Conservation (phyloP, 2,113 vertebrate genomes). For the Actinemys pallida region DNA sequence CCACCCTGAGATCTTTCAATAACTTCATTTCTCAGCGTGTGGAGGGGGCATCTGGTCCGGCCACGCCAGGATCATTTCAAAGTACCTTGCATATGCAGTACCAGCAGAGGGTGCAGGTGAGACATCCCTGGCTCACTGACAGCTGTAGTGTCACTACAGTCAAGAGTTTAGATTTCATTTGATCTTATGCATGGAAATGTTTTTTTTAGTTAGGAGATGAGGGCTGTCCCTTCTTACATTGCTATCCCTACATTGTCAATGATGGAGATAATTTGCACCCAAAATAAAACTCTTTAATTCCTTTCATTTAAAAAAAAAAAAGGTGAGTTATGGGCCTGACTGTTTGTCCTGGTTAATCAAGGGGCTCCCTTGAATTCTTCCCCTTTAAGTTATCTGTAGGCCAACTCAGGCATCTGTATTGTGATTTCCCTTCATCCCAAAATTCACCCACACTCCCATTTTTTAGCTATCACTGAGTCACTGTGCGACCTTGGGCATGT, state of each 20-base stretch:
- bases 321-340: neutral
- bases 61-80: neutral
- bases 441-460: neutral
- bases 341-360: neutral
- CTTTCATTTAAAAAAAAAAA: neutral
- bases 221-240: neutral
- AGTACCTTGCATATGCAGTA: slow-evolving; percentile 86
- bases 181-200: neutral
- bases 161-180: neutral
- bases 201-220: neutral
- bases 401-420: slow-evolving; percentile 10
- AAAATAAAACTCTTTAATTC: neutral
- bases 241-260: neutral
- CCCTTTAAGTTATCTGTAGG: neutral
- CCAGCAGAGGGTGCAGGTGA: slow-evolving; percentile 91
- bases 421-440: neutral
- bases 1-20: slow-evolving; percentile 91
- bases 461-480: neutral
- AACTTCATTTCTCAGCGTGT: slow-evolving; percentile 85
- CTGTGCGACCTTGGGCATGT: fast-evolving
- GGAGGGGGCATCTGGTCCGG: slow-evolving; percentile 69
- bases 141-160: neutral
- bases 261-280: neutral
- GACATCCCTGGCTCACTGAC: neutral
- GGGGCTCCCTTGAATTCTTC: slow-evolving; percentile 3